A percentile compares a stretch with the other conserved stretches of the same genome.
These are phyloP conservation scores for Drosophila kepulauana DNA, from an alignment of 1,140 invertebrate species.

Conservation along the genomic window DNA sequence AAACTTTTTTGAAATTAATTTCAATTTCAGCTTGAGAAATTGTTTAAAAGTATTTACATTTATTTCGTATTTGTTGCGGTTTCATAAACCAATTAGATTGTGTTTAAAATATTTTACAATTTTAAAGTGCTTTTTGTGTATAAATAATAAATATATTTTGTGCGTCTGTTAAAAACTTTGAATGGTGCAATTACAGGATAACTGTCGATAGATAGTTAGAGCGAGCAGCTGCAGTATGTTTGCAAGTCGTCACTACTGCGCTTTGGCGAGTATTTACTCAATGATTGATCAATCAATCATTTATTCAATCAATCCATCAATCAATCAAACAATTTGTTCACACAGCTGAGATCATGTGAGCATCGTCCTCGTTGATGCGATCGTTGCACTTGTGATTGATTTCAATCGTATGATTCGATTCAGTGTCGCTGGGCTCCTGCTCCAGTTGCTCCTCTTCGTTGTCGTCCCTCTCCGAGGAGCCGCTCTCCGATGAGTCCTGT, in stretches of 20 bases:
- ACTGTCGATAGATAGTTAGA: background rate
- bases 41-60: conserved; percentile 77
- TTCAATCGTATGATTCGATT: conserved; percentile 69
- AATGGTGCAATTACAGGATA: conserved; percentile 19
- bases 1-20: background rate
- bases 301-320: background rate
- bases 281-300: background rate
- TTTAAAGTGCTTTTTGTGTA: conserved; percentile 50
- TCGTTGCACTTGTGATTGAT: conserved; percentile 65
- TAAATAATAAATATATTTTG: conserved; percentile 5
- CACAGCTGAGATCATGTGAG: conserved; percentile 76
- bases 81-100: conserved; percentile 69
- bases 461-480: conserved; percentile 18
- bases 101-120: conserved; percentile 61
- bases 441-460: conserved; percentile 52
- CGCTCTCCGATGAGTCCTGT: conserved; percentile 32
- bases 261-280: conserved; percentile 22
- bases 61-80: conserved; percentile 69
- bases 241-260: conserved; percentile 1
- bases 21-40: background rate
- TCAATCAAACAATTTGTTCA: conserved; percentile 31
- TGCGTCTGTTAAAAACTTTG: conserved; percentile 26
- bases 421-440: conserved; percentile 71
- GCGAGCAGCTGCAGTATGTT: conserved; percentile 1
- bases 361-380: conserved; percentile 72